Evolutionary conservation across 2,113 vertebrate species (phyloP), one percentile per base, ranked within the genome.

Genomic region (Siphamia tubifer): DNA sequence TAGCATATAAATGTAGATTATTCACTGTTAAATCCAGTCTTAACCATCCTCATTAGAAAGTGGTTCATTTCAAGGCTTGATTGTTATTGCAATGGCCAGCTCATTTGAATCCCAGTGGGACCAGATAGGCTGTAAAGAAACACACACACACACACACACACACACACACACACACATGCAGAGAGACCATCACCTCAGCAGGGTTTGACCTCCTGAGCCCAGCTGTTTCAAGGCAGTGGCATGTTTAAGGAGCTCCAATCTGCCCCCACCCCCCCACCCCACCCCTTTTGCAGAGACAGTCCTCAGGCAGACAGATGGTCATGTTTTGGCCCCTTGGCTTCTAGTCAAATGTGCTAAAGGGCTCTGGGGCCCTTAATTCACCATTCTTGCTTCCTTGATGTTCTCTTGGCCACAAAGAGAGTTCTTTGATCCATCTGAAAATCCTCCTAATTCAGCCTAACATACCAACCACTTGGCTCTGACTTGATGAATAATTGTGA

Each of bases 271-370:
- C 68, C 71, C 85, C 89, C 74, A n/a, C 70, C 8, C 5, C 73
- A 70, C 58, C 53, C 68, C 71, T 84, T 88, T 72, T 57, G 74
- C 52, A 64, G 81, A 52, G 81, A 58, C 73, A 48, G 56, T 47
- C 57, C 42, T 11, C n/a, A n/a, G 74, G 65, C 42, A 61, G 83
- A 87, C 90, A 93, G 86, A 92, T 93, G 91, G 86, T 40, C 79
- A 56, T 62, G 58, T 76, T 73, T 74, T 43, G 60, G 68, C 55
- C 56, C 53, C 52, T 47, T 74, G 64, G 72, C 79, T 68, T 38
- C 28, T 40, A 65, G 35, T 75, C 76, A 76, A 56, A 32, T 40
- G 52, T 58, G 57, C 53, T 70, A 61, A 79, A 74, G 64, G 57
- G 43, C 56, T 32, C 51, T 35, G 8, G 65, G 75, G 61, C 49